A percentile compares a stretch with the other conserved stretches of the same genome.
phyloP scores from a whole-genome alignment of 2,113 vertebrate species.

The Pygoscelis adeliae region DNA sequence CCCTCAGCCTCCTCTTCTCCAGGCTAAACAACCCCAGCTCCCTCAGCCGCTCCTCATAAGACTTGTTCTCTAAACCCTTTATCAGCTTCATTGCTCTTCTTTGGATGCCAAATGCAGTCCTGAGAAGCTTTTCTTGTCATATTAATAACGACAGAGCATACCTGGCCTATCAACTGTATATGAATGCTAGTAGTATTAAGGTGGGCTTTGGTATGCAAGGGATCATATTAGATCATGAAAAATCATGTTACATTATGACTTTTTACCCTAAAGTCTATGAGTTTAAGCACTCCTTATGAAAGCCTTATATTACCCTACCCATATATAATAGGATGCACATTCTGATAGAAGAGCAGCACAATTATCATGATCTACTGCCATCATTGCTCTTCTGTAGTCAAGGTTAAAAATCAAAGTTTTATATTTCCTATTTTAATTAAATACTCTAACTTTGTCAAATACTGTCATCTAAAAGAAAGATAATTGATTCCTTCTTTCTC shows the following conservation, averaged over 20 bases:
- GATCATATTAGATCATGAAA: neutral
- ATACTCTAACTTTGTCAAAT: neutral
- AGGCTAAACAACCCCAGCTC: neutral
- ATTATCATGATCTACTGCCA: neutral
- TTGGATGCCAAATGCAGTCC: neutral
- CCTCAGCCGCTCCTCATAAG: neutral
- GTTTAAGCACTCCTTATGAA: neutral
- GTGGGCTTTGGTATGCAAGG: neutral
- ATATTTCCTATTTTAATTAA: neutral
- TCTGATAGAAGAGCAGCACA: neutral
- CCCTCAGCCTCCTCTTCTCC: neutral
- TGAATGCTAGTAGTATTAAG: neutral
- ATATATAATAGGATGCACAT: neutral
- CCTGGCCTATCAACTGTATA: neutral
- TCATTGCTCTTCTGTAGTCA: neutral
- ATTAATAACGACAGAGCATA: neutral
- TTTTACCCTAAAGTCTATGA: neutral
- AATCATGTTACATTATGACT: neutral
- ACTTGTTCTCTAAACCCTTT: neutral
- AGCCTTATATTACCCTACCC: neutral
- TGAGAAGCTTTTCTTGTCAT: neutral
- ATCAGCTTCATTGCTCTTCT: neutral
- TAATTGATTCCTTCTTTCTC: no score
- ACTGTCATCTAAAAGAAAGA: neutral
- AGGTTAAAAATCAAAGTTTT: neutral